Evolutionary conservation across 35 echinoderm and acorn worm genomes (phyloP).

Genomic region (Chiridota heheva): DNA sequence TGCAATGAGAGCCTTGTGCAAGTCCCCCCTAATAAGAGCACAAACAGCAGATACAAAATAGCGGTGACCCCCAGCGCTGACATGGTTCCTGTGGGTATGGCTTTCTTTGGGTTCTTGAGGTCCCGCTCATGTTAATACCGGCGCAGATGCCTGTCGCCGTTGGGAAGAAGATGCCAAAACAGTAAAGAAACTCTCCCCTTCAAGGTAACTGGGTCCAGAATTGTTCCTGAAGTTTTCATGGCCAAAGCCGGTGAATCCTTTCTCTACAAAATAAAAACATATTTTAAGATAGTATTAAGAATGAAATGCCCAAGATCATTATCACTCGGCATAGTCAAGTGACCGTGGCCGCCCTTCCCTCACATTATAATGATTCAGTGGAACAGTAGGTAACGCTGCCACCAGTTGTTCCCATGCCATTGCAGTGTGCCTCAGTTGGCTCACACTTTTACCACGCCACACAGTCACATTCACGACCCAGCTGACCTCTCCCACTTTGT

Average conservation of each 20-base stretch:
- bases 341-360: too few relatives aligned
- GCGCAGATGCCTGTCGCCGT: constrained; percentile 97
- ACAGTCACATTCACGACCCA: too few relatives aligned
- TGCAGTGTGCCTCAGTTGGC: too few relatives aligned
- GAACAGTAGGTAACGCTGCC: too few relatives aligned
- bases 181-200: constrained; percentile 78
- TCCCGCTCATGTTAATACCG: constrained; percentile 99
- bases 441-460: too few relatives aligned
- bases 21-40: constrained; percentile 72
- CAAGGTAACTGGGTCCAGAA: constrained; percentile 57
- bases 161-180: constrained; percentile 97
- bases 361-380: too few relatives aligned
- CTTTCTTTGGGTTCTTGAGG: constrained; percentile 69
- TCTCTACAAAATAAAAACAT: constrained; percentile 41
- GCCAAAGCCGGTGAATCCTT: constrained; percentile 78
- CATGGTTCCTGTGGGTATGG: constrained; percentile 83
- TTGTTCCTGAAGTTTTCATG: constrained; percentile 71
- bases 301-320: not conserved
- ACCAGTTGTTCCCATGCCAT: too few relatives aligned
- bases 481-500: too few relatives aligned
- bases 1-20: constrained; percentile 70
- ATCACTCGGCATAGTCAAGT: too few relatives aligned
- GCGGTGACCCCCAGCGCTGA: constrained; percentile 83
- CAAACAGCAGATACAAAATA: constrained; percentile 84
- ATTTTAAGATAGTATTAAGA: too few relatives aligned